A percentile compares a stretch with the other conserved stretches of the same genome.
Evolutionary conservation across 2,797 vertebrate genomes (phyloP).

Genomic region (Amphiprion clarkii): DNA sequence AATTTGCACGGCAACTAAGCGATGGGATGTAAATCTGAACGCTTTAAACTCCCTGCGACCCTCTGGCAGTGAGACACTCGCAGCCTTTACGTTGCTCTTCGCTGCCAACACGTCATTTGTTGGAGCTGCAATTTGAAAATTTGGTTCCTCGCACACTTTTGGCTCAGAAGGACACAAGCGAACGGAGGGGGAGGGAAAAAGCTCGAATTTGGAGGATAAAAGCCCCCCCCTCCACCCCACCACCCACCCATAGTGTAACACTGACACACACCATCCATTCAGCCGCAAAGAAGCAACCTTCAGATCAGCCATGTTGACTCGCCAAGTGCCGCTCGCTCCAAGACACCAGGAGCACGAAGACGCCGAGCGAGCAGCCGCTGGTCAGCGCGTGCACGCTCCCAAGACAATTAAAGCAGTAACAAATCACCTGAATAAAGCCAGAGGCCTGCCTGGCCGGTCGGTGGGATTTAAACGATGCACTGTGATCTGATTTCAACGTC

Average conservation of each 20-base stretch:
- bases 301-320: conserved; percentile 80
- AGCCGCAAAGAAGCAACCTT: conserved; percentile 72
- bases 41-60: conserved; percentile 73
- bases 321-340: conserved; percentile 78
- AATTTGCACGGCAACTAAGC: conserved; percentile 70
- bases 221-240: conserved; percentile 40
- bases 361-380: conserved; percentile 70
- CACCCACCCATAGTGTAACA: conserved; percentile 57
- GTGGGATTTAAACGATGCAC: conserved; percentile 22
- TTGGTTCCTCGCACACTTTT: conserved; percentile 65
- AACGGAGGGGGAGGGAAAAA: background rate
- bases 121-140: conserved; percentile 86
- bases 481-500: conserved; percentile 27
- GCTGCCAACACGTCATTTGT: conserved; percentile 78
- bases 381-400: conserved; percentile 65
- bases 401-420: conserved; percentile 46
- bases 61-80: conserved; percentile 60
- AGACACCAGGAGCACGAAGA: conserved; percentile 81
- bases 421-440: conserved; percentile 58
- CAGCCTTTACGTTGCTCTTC: conserved; percentile 79
- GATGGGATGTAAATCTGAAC: conserved; percentile 69
- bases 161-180: conserved; percentile 39
- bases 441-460: conserved; percentile 43
- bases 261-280: conserved; percentile 71
- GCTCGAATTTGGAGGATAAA: conserved; percentile 58